Base-by-base conservation (phyloP, 2,113 vertebrate species). In the Mesoclemmys tuberculata region DNA sequence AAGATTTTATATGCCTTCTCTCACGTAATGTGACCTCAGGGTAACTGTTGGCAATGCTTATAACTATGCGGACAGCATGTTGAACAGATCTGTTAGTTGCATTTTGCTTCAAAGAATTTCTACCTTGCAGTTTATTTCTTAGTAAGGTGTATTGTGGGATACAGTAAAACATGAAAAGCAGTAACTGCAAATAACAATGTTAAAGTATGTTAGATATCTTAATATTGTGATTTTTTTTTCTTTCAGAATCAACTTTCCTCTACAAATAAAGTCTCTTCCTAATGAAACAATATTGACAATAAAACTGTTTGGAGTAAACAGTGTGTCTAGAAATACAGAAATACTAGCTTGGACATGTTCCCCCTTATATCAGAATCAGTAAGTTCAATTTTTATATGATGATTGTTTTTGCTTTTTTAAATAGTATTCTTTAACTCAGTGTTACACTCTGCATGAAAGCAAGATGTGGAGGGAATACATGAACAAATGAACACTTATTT, bases 231-330 rank as follows among this genome's bases (percentile, higher is more conserved):
- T 71, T 97, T 97, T 90, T 71, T 97, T 97, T 90, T 92, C 78
- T 95, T 92, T 90, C 91, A 98, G 98, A 91, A 96, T 98, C 55
- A 94, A 64, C 83, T 97, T 98, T 96, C 98, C 97, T 82, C 86
- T 98, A 77, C 94, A 90, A 89, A 93, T 97, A 92, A 96, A 96
- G 19, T 95, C 97, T 91, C 97, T 98, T 84, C 97, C 98, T 0
- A 97, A 89, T 78, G 98, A 98, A 95, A 97, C 98, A 1, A 98
- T 98, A 94, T 94, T 98, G 46, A 96, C 92, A 83, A 49, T 98
- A 93, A 98, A 96, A 92, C 56, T 98, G 7, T 97, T 96, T 85
- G 98, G 98, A 41, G 85, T 96, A 90, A 95, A 68, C 35, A 81
- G 3, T 74, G 3, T 74, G 8, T 93, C 95, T 35, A 96, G 93